Evolutionary conservation across 2,888 invertebrate species (phyloP).

Genomic region (Agrotis puta): DNA sequence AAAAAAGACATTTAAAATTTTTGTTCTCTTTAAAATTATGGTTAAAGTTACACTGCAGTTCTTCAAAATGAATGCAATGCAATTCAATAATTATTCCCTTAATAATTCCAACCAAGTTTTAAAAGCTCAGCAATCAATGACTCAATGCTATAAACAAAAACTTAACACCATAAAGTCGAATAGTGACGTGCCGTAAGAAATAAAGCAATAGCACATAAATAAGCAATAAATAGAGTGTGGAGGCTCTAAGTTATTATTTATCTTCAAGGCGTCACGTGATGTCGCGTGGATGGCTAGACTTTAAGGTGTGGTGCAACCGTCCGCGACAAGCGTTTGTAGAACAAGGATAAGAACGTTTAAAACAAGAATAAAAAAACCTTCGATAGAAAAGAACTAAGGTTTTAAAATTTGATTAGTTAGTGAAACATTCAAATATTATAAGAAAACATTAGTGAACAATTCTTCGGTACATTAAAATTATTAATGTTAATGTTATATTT

Average conservation of each 20-base stretch:
- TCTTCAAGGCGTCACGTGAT: conserved; percentile 72
- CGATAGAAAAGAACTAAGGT: too few species aligned
- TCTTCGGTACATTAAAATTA: too few species aligned
- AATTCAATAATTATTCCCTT: neutral
- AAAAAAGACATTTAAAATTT: neutral
- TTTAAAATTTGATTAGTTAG: too few species aligned
- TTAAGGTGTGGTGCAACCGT: conserved; percentile 58
- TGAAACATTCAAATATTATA: too few species aligned
- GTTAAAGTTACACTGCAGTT: neutral
- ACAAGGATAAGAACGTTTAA: too few species aligned
- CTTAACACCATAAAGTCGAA: conserved; percentile 49
- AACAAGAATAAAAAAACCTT: too few species aligned
- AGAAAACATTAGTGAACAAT: too few species aligned
- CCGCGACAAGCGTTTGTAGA: conserved; percentile 65
- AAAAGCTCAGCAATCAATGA: conserved; percentile 32
- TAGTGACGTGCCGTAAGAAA: conserved; percentile 66
- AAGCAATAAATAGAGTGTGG: conserved; percentile 75
- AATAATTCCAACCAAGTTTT: neutral
- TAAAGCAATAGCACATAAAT: conserved; percentile 72
- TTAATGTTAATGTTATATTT: too few species aligned
- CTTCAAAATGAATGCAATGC: neutral
- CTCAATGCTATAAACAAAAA: conserved; percentile 53
- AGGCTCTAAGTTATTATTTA: conserved; percentile 69
- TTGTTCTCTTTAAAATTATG: neutral
- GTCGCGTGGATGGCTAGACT: conserved; percentile 79